Evolutionary conservation across 2,888 invertebrate species (phyloP), one percentile per base, ranked within the genome.

Genomic region (Fabriciana adippe): DNA sequence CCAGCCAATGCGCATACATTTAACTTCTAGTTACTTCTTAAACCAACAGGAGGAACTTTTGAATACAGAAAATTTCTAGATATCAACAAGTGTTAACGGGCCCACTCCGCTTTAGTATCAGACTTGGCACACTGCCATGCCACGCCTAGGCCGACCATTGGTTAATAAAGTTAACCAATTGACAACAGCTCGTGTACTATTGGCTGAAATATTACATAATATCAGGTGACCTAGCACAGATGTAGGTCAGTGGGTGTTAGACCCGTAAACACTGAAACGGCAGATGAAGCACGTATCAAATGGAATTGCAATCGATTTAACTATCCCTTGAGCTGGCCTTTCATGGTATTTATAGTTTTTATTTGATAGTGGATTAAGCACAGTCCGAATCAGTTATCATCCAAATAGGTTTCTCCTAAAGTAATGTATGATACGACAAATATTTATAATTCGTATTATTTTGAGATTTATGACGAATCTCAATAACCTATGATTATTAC

Each of bases 141-240:
- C 91, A 88, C 93, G 92, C 93, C 92, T 92, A 90, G 83, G 82
- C 86, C 80, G 81, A 83, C 87, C 84, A 93, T 93, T 93, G 93
- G 93, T 89, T 92, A 91, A 92, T 90, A 89, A 86, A 83, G 84
- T 86, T 87, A 88, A 88, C 93, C 93, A 93, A 93, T 93, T 93
- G 93, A 92, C 91, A 90, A 78, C 79, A 86, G 80, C 86, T 83
- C 79, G 79, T 80, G 74, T 87, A 83, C 82, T 79, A 92, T 92
- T 92, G 92, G 91, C 84, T 80, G 85, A 83, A 80, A 82, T 81
- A 76, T 76, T 78, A 74, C 72, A 79, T 79, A 77, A 76, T 79
- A 80, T 78, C 82, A 85, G 87, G 87, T 86, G 85, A 88, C 82
- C 85, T 70, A 68, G 70, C 64, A 71, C 73, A 70, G 76, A 90